Evolutionary conservation across 2,888 invertebrate genomes (phyloP), one percentile per base, ranked within the genome.

Genomic region (Amiota mariae): DNA sequence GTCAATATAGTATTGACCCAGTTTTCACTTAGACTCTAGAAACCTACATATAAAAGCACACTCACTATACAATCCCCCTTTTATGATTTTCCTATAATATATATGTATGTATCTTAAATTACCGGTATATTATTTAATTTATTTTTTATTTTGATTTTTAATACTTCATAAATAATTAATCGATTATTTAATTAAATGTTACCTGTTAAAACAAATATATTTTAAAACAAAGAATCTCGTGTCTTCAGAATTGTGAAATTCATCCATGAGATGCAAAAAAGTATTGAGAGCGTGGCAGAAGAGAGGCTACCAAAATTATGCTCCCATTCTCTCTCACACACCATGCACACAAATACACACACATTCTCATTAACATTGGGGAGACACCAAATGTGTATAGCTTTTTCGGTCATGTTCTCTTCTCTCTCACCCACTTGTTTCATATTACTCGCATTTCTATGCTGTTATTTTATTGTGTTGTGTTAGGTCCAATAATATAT

Each of bases 161-260:
- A 63, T 24, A n/a, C n/a, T 11, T 11, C 9, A 24, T 46, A 20
- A 11, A 15, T 18, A 54, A 54, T 36, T 77, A 72, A 75, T 77
- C 64, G 46, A 46, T 75, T 75, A 77, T 72, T 75, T 46, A 36
- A 36, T 36, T 36, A 36, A 36, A 36, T 36, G 36, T 36, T 6
- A 36, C 36, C 36, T 36, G 36, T 36, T 6, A 36, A 36, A 36
- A 36, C 36, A 36, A 36, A 36, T 36, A 36, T 36, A 2, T 36
- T 36, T 36, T 36, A 6, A 6, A 36, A 36, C 36, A 36, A 36
- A 36, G 36, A 36, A 36, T 36, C 2, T 36, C 36, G 8, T 73
- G 71, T 64, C 68, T 77, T 70, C 73, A 61, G 75, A 75, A 64
- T 79, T 79, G 79, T 79, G 78, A 79, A 79, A 79, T 79, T 78